Evolutionary conservation across 2,113 vertebrate species (phyloP).

Genomic region (Junco hyemalis): DNA sequence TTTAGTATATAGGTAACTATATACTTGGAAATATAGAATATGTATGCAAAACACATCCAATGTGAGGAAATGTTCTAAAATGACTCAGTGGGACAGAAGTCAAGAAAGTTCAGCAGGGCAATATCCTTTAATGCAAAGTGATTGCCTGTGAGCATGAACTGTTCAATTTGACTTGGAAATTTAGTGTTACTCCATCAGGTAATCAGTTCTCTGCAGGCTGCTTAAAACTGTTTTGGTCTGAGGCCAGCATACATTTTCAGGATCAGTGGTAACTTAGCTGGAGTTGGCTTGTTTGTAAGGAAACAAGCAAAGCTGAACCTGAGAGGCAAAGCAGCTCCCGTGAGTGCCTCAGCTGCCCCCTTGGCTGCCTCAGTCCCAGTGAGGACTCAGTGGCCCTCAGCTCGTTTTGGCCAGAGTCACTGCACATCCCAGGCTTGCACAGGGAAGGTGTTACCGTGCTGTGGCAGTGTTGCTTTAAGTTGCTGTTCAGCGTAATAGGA

Average conservation of each 20-base stretch:
- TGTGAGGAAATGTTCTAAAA: not conserved
- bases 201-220: not conserved
- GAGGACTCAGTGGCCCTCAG: not conserved
- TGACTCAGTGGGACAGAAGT: not conserved
- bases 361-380: not conserved
- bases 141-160: not conserved
- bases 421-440: not conserved
- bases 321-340: not conserved
- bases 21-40: not conserved
- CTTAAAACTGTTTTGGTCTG: not conserved
- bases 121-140: not conserved
- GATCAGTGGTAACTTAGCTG: not conserved
- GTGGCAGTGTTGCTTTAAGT: not conserved
- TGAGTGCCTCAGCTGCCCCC: not conserved
- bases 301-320: not conserved
- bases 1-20: not conserved
- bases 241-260: not conserved
- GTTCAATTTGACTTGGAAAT: not conserved
- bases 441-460: not conserved
- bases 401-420: not conserved
- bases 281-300: not conserved
- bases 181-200: not conserved
- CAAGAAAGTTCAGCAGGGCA: not conserved
- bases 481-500: rapidly evolving
- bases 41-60: not conserved